phyloP scores from a whole-genome alignment of 1,140 invertebrate species.

The Leptinotarsa lineolata region DNA sequence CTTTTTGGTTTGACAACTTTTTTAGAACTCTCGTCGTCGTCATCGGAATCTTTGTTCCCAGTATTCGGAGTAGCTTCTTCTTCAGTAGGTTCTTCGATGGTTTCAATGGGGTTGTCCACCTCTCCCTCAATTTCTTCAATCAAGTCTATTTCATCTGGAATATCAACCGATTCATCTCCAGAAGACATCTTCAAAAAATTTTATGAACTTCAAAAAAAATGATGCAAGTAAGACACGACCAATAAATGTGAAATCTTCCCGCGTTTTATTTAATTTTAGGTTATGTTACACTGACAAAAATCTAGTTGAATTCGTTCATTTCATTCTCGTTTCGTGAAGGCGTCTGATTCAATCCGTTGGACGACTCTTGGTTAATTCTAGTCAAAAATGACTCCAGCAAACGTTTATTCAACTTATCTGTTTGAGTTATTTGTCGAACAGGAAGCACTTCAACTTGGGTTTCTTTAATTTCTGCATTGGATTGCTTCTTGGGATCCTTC shows the following conservation, averaged over 20 bases:
- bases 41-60: slow-evolving; percentile 38
- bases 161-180: slow-evolving; percentile 28
- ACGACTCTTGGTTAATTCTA: slow-evolving; percentile 59
- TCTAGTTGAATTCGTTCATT: slow-evolving; percentile 29
- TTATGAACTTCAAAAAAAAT: background rate
- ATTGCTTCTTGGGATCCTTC: too few species aligned
- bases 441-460: background rate
- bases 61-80: slow-evolving; percentile 44
- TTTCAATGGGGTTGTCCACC: slow-evolving; percentile 35
- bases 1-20: slow-evolving; percentile 58
- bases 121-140: slow-evolving; percentile 23
- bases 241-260: slow-evolving; percentile 13
- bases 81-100: slow-evolving; percentile 36
- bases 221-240: too few species aligned
- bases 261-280: slow-evolving; percentile 32
- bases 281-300: slow-evolving; percentile 25
- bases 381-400: slow-evolving; percentile 64
- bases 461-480: too few species aligned
- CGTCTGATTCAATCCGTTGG: slow-evolving; percentile 5
- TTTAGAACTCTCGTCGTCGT: slow-evolving; percentile 38
- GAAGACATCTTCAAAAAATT: slow-evolving; percentile 34
- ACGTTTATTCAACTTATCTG: slow-evolving; percentile 67
- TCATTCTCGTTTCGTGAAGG: background rate
- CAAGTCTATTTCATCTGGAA: slow-evolving; percentile 27
- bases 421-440: slow-evolving; percentile 62